Percentiles rank a stretch among this genome's conserved stretches.
These are phyloP conservation scores for Dugesia japonica DNA, from an alignment of 2,888 invertebrate genomes.

Conservation along the genomic window DNA sequence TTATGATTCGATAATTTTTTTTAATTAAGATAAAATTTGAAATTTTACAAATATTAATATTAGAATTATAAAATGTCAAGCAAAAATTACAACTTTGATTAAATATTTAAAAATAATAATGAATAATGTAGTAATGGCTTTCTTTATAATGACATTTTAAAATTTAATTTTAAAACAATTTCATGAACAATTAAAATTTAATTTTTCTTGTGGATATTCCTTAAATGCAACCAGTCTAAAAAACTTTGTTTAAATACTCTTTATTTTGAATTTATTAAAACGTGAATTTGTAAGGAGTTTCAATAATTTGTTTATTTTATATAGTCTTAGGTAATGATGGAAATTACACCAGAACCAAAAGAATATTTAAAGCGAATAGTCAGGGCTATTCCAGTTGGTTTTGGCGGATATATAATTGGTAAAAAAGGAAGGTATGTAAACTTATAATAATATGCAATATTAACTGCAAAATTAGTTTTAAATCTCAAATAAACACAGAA, in stretches of 20 bases:
- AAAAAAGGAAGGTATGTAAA: neutral
- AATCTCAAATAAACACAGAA: neutral
- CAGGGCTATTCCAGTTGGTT: neutral
- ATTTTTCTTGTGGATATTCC: no score
- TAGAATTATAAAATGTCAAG: no score
- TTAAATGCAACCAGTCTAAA: no score
- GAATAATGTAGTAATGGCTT: no score
- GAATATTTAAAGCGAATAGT: neutral
- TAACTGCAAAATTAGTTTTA: neutral
- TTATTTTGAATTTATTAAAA: neutral
- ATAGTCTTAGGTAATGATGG: neutral
- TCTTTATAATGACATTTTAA: no score
- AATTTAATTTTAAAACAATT: no score
- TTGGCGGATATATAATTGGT: neutral
- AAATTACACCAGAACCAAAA: neutral
- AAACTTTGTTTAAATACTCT: neutral
- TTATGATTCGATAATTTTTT: no score
- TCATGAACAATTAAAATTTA: no score
- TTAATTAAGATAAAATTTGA: no score
- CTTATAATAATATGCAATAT: neutral
- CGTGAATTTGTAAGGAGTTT: neutral
- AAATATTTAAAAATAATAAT: no score
- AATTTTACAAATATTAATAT: no score
- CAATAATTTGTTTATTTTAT: neutral
- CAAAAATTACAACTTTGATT: no score